These are phyloP conservation scores for Avahi laniger DNA, from an alignment of 2,797 vertebrate species.

Conservation along the genomic window DNA sequence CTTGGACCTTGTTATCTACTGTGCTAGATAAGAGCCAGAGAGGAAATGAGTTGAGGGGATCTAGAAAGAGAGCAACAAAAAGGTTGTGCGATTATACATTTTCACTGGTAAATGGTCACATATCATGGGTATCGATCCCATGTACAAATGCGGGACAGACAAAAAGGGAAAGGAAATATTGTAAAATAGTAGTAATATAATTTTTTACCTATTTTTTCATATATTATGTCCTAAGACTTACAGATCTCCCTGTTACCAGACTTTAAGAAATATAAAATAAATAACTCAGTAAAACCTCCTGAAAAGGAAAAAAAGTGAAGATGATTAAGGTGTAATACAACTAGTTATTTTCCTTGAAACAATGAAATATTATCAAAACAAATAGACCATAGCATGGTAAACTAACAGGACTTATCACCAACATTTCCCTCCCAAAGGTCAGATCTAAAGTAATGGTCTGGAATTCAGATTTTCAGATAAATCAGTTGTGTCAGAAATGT, in stretches of 20 bases:
- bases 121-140: background rate
- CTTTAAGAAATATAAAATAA: background rate
- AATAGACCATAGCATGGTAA: background rate
- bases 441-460: background rate
- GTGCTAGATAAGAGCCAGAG: background rate
- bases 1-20: background rate
- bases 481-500: background rate
- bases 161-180: background rate
- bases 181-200: background rate
- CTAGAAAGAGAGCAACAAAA: background rate
- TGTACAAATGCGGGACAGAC: background rate
- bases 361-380: slow-evolving; percentile 6
- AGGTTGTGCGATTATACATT: background rate
- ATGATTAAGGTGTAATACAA: background rate
- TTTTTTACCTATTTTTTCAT: background rate
- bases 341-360: background rate
- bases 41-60: background rate
- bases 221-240: background rate
- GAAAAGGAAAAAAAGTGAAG: background rate
- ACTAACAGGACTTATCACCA: background rate
- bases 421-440: background rate
- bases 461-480: background rate
- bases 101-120: background rate
- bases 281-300: background rate
- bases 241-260: background rate